Conservation (phyloP, 2,888 invertebrate genomes). For the Elysia crispata region DNA sequence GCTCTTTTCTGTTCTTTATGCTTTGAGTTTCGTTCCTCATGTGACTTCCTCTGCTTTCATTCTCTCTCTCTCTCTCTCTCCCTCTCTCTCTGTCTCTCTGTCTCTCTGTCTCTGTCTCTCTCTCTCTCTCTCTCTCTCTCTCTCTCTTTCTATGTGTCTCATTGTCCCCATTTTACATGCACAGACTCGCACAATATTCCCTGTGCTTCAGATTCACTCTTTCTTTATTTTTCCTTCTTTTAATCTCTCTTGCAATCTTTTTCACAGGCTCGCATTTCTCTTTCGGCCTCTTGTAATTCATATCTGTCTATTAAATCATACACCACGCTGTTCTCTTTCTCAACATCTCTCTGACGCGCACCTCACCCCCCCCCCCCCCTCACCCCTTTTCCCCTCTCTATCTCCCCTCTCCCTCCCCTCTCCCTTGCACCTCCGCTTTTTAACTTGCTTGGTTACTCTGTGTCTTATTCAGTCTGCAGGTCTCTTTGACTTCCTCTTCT, state of each 20-base stretch:
- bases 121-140: background rate
- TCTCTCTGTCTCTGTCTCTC: conserved; percentile 28
- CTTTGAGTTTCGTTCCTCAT: background rate
- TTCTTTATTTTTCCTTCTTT: no score
- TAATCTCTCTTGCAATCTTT: background rate
- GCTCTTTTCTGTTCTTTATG: background rate
- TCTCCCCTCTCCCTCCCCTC: background rate
- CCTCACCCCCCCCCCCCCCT: background rate
- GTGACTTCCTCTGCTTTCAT: conserved; percentile 26
- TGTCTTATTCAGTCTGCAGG: no score
- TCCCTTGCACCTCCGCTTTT: background rate
- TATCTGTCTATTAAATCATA: no score
- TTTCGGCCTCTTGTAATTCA: no score
- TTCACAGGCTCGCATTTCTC: conserved; percentile 1
- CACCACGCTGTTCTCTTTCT: no score
- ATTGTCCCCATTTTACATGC: no score
- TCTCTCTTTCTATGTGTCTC: conserved; percentile 18
- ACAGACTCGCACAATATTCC: no score
- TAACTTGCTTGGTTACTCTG: background rate
- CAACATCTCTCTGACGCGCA: no score
- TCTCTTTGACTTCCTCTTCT: no score
- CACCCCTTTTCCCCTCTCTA: background rate
- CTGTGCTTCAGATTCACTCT: no score
- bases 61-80: conserved; percentile 18
- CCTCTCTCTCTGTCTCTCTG: conserved; percentile 29